A percentile compares a stretch with the other conserved stretches of the same genome.
phyloP scores from a whole-genome alignment of 2,797 vertebrate species.

The Fundulus diaphanus region DNA sequence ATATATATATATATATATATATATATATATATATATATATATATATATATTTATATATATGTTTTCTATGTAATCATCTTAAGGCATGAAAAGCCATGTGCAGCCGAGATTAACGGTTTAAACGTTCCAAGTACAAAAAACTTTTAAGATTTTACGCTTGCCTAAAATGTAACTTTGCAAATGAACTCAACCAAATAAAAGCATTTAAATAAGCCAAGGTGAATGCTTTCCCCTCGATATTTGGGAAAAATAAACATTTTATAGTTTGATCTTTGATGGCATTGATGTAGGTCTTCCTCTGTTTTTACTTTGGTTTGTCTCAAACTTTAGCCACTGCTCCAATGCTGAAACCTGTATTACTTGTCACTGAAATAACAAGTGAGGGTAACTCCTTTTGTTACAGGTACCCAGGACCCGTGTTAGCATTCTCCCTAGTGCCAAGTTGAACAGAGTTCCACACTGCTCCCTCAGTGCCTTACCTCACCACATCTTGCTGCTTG shows the following conservation, averaged over 20 bases:
- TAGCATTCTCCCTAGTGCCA: constrained; percentile 62
- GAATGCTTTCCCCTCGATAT: not conserved
- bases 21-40: not conserved
- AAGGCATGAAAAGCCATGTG: not conserved
- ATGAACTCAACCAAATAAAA: not conserved
- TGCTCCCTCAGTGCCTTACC: constrained; percentile 28
- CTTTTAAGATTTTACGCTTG: not conserved
- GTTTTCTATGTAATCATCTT: too few relatives aligned
- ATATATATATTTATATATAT: not conserved
- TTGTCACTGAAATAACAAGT: constrained; percentile 65
- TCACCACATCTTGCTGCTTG: constrained; percentile 41
- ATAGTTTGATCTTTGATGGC: constrained; percentile 39
- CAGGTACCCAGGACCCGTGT: constrained; percentile 62
- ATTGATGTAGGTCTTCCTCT: constrained; percentile 36
- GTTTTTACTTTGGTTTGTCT: constrained; percentile 59
- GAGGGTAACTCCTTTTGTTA: constrained; percentile 72
- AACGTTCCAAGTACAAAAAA: not conserved
- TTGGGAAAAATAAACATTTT: constrained; percentile 28
- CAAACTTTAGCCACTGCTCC: constrained; percentile 61
- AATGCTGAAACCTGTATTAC: constrained; percentile 70
- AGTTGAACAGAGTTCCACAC: constrained; percentile 60
- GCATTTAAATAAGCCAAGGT: not conserved
- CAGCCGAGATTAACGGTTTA: not conserved
- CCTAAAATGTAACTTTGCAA: not conserved
- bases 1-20: not conserved